phyloP scores from a whole-genome alignment of 2,888 invertebrate species.

The Ectropis crepuscularia region DNA sequence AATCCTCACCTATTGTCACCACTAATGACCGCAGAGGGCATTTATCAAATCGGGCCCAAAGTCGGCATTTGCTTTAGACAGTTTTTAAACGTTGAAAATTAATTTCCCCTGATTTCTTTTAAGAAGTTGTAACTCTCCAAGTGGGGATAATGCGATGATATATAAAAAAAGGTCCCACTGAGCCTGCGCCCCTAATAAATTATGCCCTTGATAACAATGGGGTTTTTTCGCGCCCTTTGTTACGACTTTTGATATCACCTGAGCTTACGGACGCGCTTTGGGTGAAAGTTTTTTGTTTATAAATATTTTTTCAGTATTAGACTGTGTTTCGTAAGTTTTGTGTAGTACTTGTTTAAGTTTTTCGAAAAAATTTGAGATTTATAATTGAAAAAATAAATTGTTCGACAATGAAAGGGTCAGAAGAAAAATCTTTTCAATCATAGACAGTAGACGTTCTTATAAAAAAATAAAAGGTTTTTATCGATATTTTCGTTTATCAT shows the following conservation, averaged over 20 bases:
- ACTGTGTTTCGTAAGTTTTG: background rate
- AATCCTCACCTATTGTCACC: slow-evolving; percentile 18
- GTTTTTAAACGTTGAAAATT: slow-evolving; percentile 81
- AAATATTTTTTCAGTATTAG: background rate
- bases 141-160: slow-evolving; percentile 85
- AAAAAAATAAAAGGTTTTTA: too few relatives aligned
- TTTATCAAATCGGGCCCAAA: slow-evolving; percentile 75
- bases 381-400: too few relatives aligned
- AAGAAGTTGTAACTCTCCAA: slow-evolving; percentile 84
- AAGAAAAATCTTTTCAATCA: too few relatives aligned
- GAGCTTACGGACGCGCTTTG: slow-evolving; percentile 58
- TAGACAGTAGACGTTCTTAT: too few relatives aligned
- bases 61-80: slow-evolving; percentile 76
- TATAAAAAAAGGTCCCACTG: slow-evolving; percentile 84
- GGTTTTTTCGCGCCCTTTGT: slow-evolving; percentile 84
- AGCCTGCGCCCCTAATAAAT: slow-evolving; percentile 82
- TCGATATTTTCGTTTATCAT: too few relatives aligned
- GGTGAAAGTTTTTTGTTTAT: slow-evolving; percentile 30
- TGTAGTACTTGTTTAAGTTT: background rate
- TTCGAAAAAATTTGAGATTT: too few relatives aligned
- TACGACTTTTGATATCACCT: slow-evolving; percentile 85
- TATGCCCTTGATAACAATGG: slow-evolving; percentile 85
- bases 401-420: too few relatives aligned
- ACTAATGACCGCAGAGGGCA: slow-evolving; percentile 48
- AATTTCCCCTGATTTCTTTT: slow-evolving; percentile 83